Evolutionary conservation across 2,888 invertebrate genomes (phyloP), one percentile per base, ranked within the genome.

Genomic region (Phorcus lineatus): DNA sequence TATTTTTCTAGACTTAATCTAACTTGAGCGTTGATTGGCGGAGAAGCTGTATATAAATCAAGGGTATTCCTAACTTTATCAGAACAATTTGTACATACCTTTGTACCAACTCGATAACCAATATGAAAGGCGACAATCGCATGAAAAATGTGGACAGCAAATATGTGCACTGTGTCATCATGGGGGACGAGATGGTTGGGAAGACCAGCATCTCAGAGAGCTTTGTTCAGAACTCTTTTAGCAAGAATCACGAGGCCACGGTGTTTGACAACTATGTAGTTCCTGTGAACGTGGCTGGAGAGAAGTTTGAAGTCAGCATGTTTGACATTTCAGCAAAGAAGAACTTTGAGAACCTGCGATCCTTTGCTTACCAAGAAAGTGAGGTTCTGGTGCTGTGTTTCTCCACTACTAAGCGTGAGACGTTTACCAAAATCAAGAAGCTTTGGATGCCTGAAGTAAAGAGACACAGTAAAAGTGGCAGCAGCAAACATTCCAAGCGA

Each of bases 161-260:
- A 62, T 81, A 83, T 54, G 82, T 88, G n/a, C 87, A 87, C 79
- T 89, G 89, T 75, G 87, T 87, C 28, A 67, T 90, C 19, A 84
- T 90, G 19, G 90, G 90, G 0, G 89, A 90, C 67, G 89, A 88
- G 7, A 90, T 89, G 90, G 88, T 89, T 9, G 90, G 90, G 9
- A 90, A 90, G 79, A 87, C 88, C 40, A 86, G 88, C 62, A 70
- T 90, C 47, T 86, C 88, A n/a, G 84, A 86, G 40, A 84, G 85
- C 57, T 88, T 88, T 81, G 81, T 85, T 28, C 81, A 87, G 53
- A 84, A 87, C 17, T 57, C 67, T 13, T 84, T 83, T 52, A 80
- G 78, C 52, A 81, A 84, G 36, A 77, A 77, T n/a, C 83, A 84
- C 76, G 82, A 80, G 24, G 88, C 89, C 9, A 90, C 90, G 55